Evolutionary conservation across 1,140 invertebrate species (phyloP), one percentile per base, ranked within the genome.

Genomic region (Papilio polyxenes): DNA sequence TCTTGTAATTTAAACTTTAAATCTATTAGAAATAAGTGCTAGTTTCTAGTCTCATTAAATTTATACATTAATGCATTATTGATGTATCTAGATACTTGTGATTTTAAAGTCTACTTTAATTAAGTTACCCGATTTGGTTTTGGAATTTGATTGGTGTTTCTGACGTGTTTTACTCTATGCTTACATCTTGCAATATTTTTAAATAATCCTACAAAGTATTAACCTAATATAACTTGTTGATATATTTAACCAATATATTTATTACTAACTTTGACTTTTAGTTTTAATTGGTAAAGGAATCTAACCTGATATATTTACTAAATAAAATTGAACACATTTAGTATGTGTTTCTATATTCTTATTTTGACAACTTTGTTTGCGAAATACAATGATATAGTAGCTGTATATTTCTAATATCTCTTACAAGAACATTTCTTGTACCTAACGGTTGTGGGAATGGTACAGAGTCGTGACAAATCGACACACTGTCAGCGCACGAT

Each of bases 401-500:
- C 40, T 65, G 6, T 65, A 31, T 65, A 2, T 31, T 65, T 82
- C 44, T 78, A 59, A 82, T 82, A 53, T 17, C 49, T 53, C 20
- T 44, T 40, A 11, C 53, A 37, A 6, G 11, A 56, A 49, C 82
- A 80, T 82, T 80, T 53, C 82, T 51, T 20, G 44, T 82, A 80
- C 17, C 74, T 82, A 82, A 82, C 82, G 82, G 82, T 11, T 17
- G 59, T 74, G 48, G 40, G 53, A 79, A 79, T 80, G 44, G 53
- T 82, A 59, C 79, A 77, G 65, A 62, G 76, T 80, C 82, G 78
- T 82, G 78, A 80, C 82, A 80, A 82, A 82, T 82, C 69, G 82
- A 48, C 37, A 56, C 74, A 62, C 53, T 82, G 78, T 75, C 69
- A 65, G 40, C 51, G 40, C 37, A 75, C 72, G 82, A 83, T 80